These are phyloP conservation scores for Fregata magnificens DNA, from an alignment of 2,113 vertebrate genomes.

Conservation along the genomic window DNA sequence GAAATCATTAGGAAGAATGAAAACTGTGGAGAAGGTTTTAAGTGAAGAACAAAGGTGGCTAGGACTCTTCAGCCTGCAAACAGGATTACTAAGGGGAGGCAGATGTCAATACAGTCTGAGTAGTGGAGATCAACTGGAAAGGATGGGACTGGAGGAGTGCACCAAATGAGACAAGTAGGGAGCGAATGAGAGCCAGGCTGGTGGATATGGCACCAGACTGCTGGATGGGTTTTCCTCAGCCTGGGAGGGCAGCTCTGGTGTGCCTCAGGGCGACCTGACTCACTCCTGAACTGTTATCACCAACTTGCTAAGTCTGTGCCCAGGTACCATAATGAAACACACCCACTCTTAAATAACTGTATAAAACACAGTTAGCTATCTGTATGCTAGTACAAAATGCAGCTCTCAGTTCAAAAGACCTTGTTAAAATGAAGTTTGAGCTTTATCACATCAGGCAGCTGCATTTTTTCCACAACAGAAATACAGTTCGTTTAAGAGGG, in stretches of 20 bases:
- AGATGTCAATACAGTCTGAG: background rate
- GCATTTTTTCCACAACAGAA: background rate
- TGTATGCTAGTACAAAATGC: background rate
- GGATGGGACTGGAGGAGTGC: background rate
- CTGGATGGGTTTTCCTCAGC: background rate
- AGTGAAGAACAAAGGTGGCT: background rate
- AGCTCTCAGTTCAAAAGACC: background rate
- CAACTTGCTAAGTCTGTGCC: background rate
- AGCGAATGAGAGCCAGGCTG: rapidly evolving
- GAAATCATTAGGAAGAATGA: background rate
- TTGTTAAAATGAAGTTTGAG: background rate
- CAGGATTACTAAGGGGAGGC: background rate
- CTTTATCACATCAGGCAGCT: background rate
- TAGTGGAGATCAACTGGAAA: background rate
- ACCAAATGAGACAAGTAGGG: background rate
- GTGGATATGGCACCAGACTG: background rate
- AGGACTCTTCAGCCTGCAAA: background rate
- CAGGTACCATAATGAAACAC: background rate
- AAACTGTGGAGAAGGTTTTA: background rate
- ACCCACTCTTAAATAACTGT: background rate
- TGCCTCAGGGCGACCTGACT: background rate
- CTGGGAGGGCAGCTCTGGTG: background rate
- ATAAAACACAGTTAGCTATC: background rate
- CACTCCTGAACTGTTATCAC: background rate
- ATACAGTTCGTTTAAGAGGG: background rate